A percentile compares a stretch with the other conserved stretches of the same genome.
Conservation (phyloP, 2,797 vertebrate genomes). For the Malacoraja senta region DNA sequence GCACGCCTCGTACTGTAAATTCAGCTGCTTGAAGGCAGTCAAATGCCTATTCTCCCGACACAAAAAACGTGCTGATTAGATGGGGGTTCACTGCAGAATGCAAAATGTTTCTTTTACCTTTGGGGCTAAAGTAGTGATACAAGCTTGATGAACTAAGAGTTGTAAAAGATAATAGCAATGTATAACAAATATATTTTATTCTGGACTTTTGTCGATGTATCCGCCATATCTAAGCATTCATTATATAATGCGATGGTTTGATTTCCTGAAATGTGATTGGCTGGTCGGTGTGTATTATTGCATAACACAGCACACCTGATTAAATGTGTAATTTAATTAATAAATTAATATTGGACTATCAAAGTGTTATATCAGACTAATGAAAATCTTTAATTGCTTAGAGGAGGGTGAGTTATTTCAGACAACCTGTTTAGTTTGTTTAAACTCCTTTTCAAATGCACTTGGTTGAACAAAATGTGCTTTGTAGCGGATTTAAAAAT, state of each 20-base stretch:
- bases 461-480: conserved; percentile 5
- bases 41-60: background rate
- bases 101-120: conserved; percentile 31
- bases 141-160: conserved; percentile 37
- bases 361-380: conserved; percentile 35
- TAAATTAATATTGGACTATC: conserved; percentile 39
- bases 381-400: conserved; percentile 27
- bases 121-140: conserved; percentile 31
- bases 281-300: conserved; percentile 36
- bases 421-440: conserved; percentile 17
- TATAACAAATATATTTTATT: conserved; percentile 39
- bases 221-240: conserved; percentile 38
- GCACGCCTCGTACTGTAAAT: background rate
- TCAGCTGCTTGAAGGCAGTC: background rate
- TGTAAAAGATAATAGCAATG: conserved; percentile 37
- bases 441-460: background rate
- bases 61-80: background rate
- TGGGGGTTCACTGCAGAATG: background rate
- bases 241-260: conserved; percentile 38
- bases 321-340: conserved; percentile 39
- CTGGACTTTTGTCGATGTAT: conserved; percentile 35
- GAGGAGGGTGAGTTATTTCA: conserved; percentile 9
- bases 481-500: background rate
- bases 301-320: conserved; percentile 37
- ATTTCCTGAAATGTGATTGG: conserved; percentile 38